phyloP scores from a whole-genome alignment of 2,113 vertebrate species.

The Hydrochoerus hydrochaeris region DNA sequence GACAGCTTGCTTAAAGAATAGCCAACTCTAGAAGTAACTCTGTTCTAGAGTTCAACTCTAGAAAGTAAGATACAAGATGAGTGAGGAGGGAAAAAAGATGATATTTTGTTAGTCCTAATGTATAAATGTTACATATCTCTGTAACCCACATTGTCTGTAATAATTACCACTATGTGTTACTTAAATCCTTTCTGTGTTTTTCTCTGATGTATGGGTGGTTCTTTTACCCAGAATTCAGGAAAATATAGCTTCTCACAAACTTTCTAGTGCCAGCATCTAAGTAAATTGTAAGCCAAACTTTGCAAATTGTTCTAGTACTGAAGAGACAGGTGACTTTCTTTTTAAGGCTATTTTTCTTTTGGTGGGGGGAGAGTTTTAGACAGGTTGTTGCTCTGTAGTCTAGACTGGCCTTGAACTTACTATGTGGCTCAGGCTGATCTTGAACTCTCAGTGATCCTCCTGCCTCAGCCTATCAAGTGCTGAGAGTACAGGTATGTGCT shows the following conservation, averaged over 20 bases:
- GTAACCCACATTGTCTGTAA: neutral
- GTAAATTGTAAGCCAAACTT: slow-evolving; percentile 48
- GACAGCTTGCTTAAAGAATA: slow-evolving; percentile 26
- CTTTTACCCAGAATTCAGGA: neutral
- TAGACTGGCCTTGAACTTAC: neutral
- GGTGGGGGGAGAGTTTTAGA: too few species aligned
- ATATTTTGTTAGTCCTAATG: neutral
- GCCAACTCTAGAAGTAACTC: too few species aligned
- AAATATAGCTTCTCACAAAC: neutral
- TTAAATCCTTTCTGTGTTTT: slow-evolving; percentile 25
- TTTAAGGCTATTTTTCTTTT: neutral
- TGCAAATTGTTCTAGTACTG: neutral
- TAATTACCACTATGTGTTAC: neutral
- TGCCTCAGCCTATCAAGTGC: neutral
- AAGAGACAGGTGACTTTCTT: neutral
- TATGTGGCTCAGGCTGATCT: neutral
- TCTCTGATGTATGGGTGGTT: neutral
- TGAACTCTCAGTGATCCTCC: neutral
- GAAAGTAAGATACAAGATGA: slow-evolving; percentile 29
- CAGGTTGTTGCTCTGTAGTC: neutral
- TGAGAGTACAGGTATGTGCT: neutral
- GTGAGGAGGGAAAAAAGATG: neutral
- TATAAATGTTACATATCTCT: neutral
- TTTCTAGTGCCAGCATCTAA: slow-evolving; percentile 22
- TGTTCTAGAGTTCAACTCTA: slow-evolving; percentile 7